Evolutionary conservation across 2,113 vertebrate species (phyloP).

Genomic region (Balaenoptera acutorostrata): DNA sequence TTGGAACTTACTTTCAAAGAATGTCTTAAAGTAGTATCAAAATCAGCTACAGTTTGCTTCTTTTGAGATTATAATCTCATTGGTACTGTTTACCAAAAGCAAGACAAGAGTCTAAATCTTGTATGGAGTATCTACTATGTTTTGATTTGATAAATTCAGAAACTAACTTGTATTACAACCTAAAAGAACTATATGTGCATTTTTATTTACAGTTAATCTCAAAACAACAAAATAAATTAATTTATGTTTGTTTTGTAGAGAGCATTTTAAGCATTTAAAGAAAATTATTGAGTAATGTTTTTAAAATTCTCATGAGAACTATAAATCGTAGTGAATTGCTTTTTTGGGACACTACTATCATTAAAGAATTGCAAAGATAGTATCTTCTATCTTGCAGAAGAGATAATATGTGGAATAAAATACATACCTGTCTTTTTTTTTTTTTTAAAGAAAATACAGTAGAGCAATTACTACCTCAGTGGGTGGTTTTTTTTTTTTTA

Average conservation of each 20-base stretch:
- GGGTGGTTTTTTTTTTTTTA: too few relatives aligned
- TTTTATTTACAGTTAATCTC: conserved; percentile 54
- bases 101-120: not conserved
- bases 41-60: not conserved
- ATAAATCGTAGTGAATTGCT: conserved; percentile 18
- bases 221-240: conserved; percentile 42
- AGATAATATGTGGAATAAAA: conserved; percentile 29
- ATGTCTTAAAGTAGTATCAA: not conserved
- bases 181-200: not conserved
- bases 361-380: conserved; percentile 45
- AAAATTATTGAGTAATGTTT: conserved; percentile 43
- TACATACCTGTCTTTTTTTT: not conserved
- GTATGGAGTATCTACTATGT: not conserved
- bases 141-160: not conserved
- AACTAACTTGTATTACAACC: not conserved
- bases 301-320: conserved; percentile 49
- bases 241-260: not conserved
- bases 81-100: not conserved
- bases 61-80: not conserved
- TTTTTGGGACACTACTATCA: conserved; percentile 11
- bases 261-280: conserved; percentile 50
- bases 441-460: too few relatives aligned
- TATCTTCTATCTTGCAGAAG: not conserved
- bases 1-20: conserved; percentile 1
- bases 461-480: too few relatives aligned